phyloP scores from a whole-genome alignment of 2,888 invertebrate species.

The Mythimna vitellina region DNA sequence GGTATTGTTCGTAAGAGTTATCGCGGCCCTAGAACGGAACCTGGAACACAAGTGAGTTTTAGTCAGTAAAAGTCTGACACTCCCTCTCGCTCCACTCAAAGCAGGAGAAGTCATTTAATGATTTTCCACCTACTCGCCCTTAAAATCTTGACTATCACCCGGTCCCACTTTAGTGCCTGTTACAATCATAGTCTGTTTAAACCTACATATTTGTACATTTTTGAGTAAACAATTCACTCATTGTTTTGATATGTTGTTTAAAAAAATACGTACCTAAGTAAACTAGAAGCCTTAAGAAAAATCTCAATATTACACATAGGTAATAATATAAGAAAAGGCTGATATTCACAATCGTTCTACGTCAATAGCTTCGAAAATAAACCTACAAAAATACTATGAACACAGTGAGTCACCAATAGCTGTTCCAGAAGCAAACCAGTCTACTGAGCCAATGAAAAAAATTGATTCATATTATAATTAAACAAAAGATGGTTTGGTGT shows the following conservation, averaged over 20 bases:
- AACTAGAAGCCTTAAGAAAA: background rate
- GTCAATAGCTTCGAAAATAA: background rate
- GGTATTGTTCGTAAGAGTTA: no score
- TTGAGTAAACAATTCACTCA: background rate
- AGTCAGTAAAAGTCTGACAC: no score
- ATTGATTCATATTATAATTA: slow-evolving; percentile 60
- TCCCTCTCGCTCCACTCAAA: no score
- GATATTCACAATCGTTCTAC: background rate
- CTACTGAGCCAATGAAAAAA: slow-evolving; percentile 42
- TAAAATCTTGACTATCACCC: background rate
- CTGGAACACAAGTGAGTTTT: no score
- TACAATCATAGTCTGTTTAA: background rate
- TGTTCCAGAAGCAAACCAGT: slow-evolving; percentile 19
- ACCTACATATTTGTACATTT: background rate
- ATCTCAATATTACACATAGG: background rate
- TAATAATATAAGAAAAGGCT: background rate
- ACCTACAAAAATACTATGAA: slow-evolving; percentile 5
- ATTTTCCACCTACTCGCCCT: no score
- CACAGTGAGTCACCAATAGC: slow-evolving; percentile 30
- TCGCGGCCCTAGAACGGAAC: no score
- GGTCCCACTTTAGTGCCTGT: no score
- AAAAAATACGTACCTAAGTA: background rate
- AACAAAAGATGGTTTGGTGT: slow-evolving; percentile 70
- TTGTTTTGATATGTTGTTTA: background rate
- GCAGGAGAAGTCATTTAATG: no score